Evolutionary conservation across 1,140 invertebrate genomes (phyloP).

Genomic region (Drosophila subpulchrella): DNA sequence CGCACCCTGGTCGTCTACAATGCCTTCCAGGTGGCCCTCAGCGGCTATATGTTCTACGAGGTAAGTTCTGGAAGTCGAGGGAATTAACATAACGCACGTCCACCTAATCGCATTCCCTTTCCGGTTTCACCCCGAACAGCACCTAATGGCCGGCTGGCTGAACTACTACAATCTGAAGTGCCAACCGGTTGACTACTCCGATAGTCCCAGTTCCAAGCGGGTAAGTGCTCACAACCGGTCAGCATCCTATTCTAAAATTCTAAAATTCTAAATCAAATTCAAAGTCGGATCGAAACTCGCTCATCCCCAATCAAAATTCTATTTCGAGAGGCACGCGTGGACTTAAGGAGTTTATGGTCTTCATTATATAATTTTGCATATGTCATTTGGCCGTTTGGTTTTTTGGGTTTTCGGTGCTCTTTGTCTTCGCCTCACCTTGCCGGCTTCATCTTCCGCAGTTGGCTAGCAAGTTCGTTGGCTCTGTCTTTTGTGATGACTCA

Average conservation of each 20-base stretch:
- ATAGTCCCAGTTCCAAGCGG: conserved; percentile 91
- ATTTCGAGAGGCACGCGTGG: conserved; percentile 25
- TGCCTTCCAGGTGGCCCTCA: conserved; percentile 93
- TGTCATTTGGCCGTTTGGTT: conserved; percentile 26
- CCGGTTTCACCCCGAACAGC: conserved; percentile 85
- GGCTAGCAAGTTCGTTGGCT: conserved; percentile 66
- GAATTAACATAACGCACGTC: not conserved
- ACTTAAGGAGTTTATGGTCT: conserved; percentile 37
- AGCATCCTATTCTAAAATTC: not conserved
- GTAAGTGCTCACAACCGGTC: conserved; percentile 86
- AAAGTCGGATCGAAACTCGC: conserved; percentile 10
- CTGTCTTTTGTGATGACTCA: conserved; percentile 51
- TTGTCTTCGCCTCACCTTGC: conserved; percentile 36
- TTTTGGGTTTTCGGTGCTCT: not conserved
- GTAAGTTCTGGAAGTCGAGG: conserved; percentile 85
- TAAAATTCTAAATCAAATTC: conserved; percentile 9
- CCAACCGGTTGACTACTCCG: conserved; percentile 96
- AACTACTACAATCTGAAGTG: conserved; percentile 96
- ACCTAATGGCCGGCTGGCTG: conserved; percentile 93
- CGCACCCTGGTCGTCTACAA: conserved; percentile 95
- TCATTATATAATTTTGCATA: conserved; percentile 40
- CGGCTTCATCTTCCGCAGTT: conserved; percentile 37
- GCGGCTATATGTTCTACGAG: conserved; percentile 94
- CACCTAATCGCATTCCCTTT: not conserved
- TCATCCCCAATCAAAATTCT: conserved; percentile 10